These are phyloP conservation scores for Cerastis rubricosa DNA, from an alignment of 2,888 invertebrate genomes.

Conservation along the genomic window DNA sequence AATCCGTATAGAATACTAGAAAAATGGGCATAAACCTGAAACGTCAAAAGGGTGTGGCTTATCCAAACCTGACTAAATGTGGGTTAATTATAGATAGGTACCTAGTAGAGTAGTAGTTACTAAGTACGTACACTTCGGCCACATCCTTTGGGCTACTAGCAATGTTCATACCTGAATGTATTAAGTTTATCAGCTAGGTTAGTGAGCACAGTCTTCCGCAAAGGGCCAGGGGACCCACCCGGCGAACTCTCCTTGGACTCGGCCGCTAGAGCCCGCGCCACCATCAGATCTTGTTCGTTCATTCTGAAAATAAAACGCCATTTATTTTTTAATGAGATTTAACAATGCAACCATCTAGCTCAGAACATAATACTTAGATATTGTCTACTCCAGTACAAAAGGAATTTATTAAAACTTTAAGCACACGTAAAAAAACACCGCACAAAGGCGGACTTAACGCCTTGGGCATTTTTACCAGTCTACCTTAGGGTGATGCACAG, in stretches of 20 bases:
- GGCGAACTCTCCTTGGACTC: slow-evolving; percentile 91
- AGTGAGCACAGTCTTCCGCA: slow-evolving; percentile 91
- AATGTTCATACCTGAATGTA: slow-evolving; percentile 91
- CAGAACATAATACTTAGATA: not conserved
- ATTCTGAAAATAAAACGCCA: slow-evolving; percentile 79
- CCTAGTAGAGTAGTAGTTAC: too few relatives aligned
- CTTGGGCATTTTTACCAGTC: too few relatives aligned
- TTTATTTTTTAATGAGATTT: not conserved
- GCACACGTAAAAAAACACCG: too few relatives aligned
- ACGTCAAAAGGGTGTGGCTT: too few relatives aligned
- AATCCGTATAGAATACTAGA: too few relatives aligned
- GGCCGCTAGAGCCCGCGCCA: slow-evolving; percentile 93
- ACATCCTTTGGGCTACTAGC: not conserved
- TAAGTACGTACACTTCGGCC: not conserved
- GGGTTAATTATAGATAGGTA: not conserved
- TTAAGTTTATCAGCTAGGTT: slow-evolving; percentile 92
- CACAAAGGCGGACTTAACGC: too few relatives aligned
- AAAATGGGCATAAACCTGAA: not conserved
- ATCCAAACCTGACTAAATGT: not conserved
- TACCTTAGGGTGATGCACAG: too few relatives aligned
- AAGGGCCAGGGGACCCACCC: slow-evolving; percentile 91
- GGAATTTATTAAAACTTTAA: too few relatives aligned
- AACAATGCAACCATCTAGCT: not conserved
- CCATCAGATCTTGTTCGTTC: slow-evolving; percentile 94
- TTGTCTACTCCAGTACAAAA: not conserved